Evolutionary conservation across 2,113 vertebrate species (phyloP).

Genomic region (Bungarus multicinctus): DNA sequence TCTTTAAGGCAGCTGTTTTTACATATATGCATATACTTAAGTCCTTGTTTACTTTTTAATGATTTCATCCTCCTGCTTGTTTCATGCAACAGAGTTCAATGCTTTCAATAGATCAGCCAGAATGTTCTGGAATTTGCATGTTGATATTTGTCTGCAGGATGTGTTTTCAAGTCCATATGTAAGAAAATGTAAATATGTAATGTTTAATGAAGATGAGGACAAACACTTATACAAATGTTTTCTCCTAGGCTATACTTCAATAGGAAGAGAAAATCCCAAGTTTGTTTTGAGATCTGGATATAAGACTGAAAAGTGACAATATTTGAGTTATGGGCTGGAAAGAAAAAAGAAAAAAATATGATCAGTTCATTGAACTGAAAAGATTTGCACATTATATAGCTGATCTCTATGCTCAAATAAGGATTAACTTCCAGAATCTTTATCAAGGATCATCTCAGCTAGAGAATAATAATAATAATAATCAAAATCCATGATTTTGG

Average conservation of each 20-base stretch:
- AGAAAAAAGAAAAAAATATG: background rate
- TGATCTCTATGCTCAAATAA: background rate
- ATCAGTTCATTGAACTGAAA: background rate
- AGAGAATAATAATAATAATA: background rate
- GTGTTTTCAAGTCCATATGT: background rate
- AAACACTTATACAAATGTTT: background rate
- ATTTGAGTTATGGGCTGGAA: background rate
- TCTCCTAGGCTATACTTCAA: background rate
- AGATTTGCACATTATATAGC: background rate
- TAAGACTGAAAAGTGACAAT: background rate
- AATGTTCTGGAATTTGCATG: constrained; percentile 15
- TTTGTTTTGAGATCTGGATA: background rate
- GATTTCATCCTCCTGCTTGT: background rate
- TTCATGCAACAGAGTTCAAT: constrained; percentile 20
- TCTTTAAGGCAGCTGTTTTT: background rate
- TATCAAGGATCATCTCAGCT: background rate
- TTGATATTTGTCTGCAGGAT: constrained; percentile 7
- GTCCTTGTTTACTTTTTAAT: constrained; percentile 21
- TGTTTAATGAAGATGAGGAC: background rate
- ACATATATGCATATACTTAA: background rate
- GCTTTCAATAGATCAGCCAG: background rate
- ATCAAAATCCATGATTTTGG: background rate
- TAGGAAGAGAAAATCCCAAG: background rate
- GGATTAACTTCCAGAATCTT: background rate
- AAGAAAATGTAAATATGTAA: constrained; percentile 11